A percentile compares a stretch with the other conserved stretches of the same genome.
These are phyloP conservation scores for Myripristis murdjan DNA, from an alignment of 2,797 vertebrate species.

Conservation along the genomic window DNA sequence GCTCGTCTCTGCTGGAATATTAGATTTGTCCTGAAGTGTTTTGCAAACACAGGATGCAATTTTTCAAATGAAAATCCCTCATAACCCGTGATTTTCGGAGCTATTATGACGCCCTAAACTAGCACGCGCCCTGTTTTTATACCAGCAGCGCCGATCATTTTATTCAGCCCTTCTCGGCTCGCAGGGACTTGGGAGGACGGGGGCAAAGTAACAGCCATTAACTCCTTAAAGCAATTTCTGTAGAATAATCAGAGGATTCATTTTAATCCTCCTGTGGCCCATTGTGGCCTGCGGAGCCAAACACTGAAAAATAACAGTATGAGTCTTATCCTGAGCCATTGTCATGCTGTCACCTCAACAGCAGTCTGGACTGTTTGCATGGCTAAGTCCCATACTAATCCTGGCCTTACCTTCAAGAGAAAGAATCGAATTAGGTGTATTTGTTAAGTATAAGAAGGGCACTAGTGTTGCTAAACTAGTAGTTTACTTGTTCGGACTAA, in stretches of 20 bases:
- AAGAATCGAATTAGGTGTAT: too few species aligned
- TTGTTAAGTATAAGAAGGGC: too few species aligned
- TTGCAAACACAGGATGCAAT: constrained; percentile 41
- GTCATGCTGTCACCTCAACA: background rate
- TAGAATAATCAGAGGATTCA: constrained; percentile 9
- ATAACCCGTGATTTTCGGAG: constrained; percentile 34
- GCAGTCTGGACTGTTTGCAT: background rate
- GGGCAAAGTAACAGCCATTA: constrained; percentile 8
- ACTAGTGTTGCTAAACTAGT: too few species aligned
- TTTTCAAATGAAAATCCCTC: constrained; percentile 46
- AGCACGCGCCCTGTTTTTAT: constrained; percentile 36
- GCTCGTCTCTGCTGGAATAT: constrained; percentile 52
- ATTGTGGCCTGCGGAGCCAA: constrained; percentile 10
- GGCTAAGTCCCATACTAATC: background rate
- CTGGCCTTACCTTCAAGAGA: background rate
- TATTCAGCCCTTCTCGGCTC: constrained; percentile 12
- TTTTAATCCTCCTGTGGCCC: constrained; percentile 39
- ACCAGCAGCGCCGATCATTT: constrained; percentile 11
- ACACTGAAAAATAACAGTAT: background rate
- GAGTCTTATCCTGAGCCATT: background rate
- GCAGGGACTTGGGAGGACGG: background rate
- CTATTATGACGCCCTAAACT: constrained; percentile 35
- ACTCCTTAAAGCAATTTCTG: constrained; percentile 29
- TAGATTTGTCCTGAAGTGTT: constrained; percentile 48
- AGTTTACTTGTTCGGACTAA: too few species aligned